These are phyloP conservation scores for Nannospalax galili DNA, from an alignment of 2,113 vertebrate genomes.

Conservation along the genomic window DNA sequence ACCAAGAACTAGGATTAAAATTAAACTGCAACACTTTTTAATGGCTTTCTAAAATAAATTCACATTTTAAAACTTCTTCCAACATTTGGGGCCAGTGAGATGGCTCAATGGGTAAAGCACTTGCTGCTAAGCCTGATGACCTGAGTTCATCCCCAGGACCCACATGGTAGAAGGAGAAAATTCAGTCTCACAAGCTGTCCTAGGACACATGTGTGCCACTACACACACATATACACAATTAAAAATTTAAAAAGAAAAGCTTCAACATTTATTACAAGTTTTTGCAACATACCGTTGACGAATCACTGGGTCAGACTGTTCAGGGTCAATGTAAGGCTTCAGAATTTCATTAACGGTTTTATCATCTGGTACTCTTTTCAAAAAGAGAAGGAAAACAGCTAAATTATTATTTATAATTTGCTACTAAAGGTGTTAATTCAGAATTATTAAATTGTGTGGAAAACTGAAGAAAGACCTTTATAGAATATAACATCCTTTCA, in stretches of 20 bases:
- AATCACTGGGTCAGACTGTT: constrained; percentile 92
- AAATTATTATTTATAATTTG: constrained; percentile 63
- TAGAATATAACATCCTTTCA: constrained; percentile 52
- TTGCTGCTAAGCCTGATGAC: neutral
- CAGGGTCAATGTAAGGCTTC: constrained; percentile 91
- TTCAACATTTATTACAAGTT: constrained; percentile 44
- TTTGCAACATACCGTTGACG: constrained; percentile 90
- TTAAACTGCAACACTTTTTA: neutral
- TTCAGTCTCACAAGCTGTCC: neutral
- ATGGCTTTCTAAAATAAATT: constrained; percentile 24
- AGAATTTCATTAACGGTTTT: constrained; percentile 90
- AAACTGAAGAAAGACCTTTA: constrained; percentile 49
- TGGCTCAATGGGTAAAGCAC: neutral
- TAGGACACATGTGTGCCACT: neutral
- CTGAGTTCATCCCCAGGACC: neutral
- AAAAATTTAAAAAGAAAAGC: no score
- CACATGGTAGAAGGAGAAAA: neutral
- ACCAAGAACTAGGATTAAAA: constrained; percentile 16
- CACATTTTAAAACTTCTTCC: neutral
- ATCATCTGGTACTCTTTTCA: constrained; percentile 90
- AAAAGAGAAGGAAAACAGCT: constrained; percentile 78
- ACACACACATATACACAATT: no score
- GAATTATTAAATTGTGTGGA: constrained; percentile 59
- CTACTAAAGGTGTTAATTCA: constrained; percentile 51
- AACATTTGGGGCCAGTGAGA: neutral